Base-by-base conservation (phyloP, 2,888 invertebrate species). In the Nowickia ferox region DNA sequence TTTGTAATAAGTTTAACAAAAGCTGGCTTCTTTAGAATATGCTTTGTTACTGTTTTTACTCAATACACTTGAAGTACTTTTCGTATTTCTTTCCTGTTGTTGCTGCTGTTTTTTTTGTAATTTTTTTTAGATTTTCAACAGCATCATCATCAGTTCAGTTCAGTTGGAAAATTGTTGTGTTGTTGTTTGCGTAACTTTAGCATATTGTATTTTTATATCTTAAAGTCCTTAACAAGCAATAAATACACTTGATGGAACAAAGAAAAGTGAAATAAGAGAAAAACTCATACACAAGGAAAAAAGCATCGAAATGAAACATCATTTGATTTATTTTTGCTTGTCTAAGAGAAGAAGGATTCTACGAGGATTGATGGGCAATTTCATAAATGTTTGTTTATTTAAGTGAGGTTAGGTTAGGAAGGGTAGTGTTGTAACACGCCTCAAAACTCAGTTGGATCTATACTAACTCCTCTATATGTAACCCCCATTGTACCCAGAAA, bases 211-310 rank as follows among this genome's bases (percentile, higher is more conserved):
- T 86, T 82, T 75, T 86, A 44, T 83, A 68, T 75, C 83, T 76
- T 83, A 83, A 86, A 86, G 83, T 86, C 86, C 83, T 77, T 86
- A 86, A 86, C 86, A 86, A 86, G 86, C 86, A 83, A 86, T 86
- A 86, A 86, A 83, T 86, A 83, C 86, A 83, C 86, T 86, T 83
- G 79, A 86, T 66, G 79, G 66, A 42, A 80, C 55, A 86, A 74
- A 80, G 80, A 38, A 75, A 68, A 78, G 44, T n/a, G 72, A 55
- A 15, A 19, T 17, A 15, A 44, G n/a, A 75, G 53, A 51, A 76
- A 69, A 61, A 65, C 42, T 63, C n/a, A 61, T n/a, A 61, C 22
- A 72, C 48, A 63, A 57, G 15, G 19, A 71, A 78, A 42, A 75
- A 63, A 46, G 55, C 57, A 75, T 51, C 42, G 15, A 68, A 68